These are phyloP conservation scores for Drosophila tripunctata DNA, from an alignment of 2,888 invertebrate genomes.

Conservation along the genomic window DNA sequence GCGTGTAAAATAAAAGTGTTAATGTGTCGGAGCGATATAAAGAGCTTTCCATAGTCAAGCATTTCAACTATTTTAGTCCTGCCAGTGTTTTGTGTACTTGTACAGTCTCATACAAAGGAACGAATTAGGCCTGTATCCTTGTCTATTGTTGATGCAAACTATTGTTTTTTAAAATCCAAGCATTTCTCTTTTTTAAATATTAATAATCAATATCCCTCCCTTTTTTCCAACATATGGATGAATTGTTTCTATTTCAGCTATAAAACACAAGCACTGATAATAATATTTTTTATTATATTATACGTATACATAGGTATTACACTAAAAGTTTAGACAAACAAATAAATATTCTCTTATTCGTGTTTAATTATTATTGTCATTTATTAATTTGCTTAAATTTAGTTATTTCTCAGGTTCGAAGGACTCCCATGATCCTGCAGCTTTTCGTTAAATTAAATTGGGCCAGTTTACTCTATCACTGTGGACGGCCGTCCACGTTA, in stretches of 20 bases:
- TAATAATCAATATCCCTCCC: background rate
- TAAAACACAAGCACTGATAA: background rate
- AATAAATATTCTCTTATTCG: constrained; percentile 41
- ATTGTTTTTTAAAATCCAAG: background rate
- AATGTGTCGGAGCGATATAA: no score
- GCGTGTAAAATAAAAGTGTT: no score
- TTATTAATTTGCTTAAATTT: constrained; percentile 44
- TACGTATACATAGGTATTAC: constrained; percentile 16
- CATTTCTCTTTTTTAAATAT: background rate
- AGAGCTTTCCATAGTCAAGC: background rate
- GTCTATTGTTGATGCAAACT: background rate
- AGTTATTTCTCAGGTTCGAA: constrained; percentile 38
- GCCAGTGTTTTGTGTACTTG: background rate
- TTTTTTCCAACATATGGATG: background rate
- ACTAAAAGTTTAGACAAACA: constrained; percentile 25
- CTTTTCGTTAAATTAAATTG: background rate
- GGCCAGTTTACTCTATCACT: no score
- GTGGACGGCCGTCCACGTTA: no score
- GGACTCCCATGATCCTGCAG: constrained; percentile 22
- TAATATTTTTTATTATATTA: background rate
- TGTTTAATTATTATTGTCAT: constrained; percentile 56
- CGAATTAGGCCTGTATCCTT: background rate
- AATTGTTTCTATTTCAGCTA: no score
- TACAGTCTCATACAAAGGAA: background rate
- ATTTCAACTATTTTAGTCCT: background rate